Evolutionary conservation across 2,888 invertebrate genomes (phyloP).

Genomic region (Cryptus viduatorius): DNA sequence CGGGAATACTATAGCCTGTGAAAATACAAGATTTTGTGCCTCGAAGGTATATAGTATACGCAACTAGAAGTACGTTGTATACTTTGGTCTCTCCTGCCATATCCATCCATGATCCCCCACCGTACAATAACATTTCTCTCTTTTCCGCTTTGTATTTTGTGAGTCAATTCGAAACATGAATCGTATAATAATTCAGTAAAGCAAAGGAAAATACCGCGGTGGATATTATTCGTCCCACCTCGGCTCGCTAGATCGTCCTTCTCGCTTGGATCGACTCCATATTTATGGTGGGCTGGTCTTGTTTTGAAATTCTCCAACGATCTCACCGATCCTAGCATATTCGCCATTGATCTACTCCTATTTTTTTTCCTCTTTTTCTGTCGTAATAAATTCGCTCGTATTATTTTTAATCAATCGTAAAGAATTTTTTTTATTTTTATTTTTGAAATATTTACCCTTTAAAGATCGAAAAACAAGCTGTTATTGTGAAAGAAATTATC

Average conservation of each 20-base stretch:
- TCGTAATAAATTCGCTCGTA: not conserved
- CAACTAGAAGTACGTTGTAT: conserved; percentile 14
- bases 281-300: conserved; percentile 74
- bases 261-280: conserved; percentile 73
- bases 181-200: conserved; percentile 84
- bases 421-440: conserved; percentile 1
- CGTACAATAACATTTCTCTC: conserved; percentile 84
- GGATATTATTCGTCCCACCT: conserved; percentile 82
- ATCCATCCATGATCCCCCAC: conserved; percentile 65
- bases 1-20: conserved; percentile 72
- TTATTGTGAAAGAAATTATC: not conserved
- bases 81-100: conserved; percentile 15
- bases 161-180: conserved; percentile 85
- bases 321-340: conserved; percentile 19
- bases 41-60: conserved; percentile 74
- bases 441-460: not conserved
- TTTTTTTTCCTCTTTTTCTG: conserved; percentile 2
- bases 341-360: conserved; percentile 23
- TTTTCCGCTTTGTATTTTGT: conserved; percentile 84
- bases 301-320: conserved; percentile 65
- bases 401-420: conserved; percentile 8
- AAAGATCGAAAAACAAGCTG: no score
- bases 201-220: conserved; percentile 82
- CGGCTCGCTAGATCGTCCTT: conserved; percentile 66
- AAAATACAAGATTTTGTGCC: conserved; percentile 79